A percentile compares a stretch with the other conserved stretches of the same genome.
These are phyloP conservation scores for Pyralis farinalis DNA, from an alignment of 2,888 invertebrate genomes.

Conservation along the genomic window DNA sequence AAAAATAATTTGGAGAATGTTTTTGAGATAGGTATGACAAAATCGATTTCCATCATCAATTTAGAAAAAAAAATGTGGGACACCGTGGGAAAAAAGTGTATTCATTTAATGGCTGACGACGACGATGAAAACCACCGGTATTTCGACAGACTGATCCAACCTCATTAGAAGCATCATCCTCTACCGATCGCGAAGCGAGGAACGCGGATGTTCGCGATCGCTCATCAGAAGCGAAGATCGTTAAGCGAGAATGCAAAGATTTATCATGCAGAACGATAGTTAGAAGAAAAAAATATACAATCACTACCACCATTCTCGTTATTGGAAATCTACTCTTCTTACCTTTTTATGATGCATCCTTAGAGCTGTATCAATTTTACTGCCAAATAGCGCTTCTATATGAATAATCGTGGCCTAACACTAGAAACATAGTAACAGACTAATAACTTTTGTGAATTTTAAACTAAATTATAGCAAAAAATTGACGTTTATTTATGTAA, in stretches of 20 bases:
- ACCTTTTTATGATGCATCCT: conserved; percentile 1
- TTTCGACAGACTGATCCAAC: conserved; percentile 19
- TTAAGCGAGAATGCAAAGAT: conserved; percentile 39
- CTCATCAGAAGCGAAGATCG: conserved; percentile 30
- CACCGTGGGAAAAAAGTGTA: too few species aligned
- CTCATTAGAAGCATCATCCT: conserved; percentile 9
- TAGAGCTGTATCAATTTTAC: background rate
- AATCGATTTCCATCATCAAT: too few species aligned
- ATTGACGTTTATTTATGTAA: too few species aligned
- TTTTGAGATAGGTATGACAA: too few species aligned
- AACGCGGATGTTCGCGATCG: conserved; percentile 5
- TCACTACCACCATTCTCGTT: conserved; percentile 15
- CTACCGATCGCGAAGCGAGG: conserved; percentile 8
- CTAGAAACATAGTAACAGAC: too few species aligned
- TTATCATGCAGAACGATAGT: conserved; percentile 46
- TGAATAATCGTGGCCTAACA: background rate
- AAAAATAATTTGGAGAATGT: too few species aligned
- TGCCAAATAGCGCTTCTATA: background rate
- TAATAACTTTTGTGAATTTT: too few species aligned
- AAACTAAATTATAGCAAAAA: too few species aligned
- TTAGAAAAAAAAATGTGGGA: too few species aligned
- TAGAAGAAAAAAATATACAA: conserved; percentile 22
- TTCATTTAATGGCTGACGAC: too few species aligned
- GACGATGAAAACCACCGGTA: background rate
- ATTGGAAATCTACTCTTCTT: conserved; percentile 4